Conservation (phyloP, 2,888 invertebrate species). For the Ormyrus rosae region DNA sequence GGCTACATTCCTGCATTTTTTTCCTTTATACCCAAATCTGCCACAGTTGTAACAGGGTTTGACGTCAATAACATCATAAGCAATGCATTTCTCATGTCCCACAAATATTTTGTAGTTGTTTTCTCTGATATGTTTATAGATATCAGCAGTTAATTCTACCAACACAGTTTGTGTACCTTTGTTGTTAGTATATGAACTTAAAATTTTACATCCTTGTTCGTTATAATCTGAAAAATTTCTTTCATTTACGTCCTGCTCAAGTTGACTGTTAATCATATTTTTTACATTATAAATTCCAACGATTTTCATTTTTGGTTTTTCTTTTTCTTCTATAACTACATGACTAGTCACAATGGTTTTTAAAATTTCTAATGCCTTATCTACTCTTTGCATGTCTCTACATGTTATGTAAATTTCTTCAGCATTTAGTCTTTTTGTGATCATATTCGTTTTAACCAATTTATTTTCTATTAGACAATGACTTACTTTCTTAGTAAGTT, state of each 20-base stretch:
- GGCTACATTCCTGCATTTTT: not conserved
- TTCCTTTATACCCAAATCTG: not conserved
- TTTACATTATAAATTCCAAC: not conserved
- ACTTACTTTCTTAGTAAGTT: not conserved
- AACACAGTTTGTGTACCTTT: no score
- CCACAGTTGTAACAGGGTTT: not conserved
- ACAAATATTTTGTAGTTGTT: no score
- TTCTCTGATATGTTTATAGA: no score
- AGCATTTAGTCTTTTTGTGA: no score
- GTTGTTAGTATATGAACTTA: no score
- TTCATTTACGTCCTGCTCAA: not conserved
- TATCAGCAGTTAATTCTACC: no score
- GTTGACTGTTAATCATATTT: not conserved
- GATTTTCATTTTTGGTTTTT: conserved; percentile 1
- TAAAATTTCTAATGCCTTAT: not conserved
- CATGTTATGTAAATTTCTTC: no score
- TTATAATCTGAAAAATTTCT: not conserved
- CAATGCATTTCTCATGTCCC: no score
- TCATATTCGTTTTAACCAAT: no score
- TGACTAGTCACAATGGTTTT: not conserved
- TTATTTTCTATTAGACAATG: no score
- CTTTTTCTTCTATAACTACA: not conserved
- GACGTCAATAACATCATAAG: not conserved
- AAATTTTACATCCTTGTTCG: not conserved
- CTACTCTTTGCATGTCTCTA: no score